Base-by-base conservation (phyloP, 2,888 invertebrate genomes). In the Cosmorhoe ocellata region DNA sequence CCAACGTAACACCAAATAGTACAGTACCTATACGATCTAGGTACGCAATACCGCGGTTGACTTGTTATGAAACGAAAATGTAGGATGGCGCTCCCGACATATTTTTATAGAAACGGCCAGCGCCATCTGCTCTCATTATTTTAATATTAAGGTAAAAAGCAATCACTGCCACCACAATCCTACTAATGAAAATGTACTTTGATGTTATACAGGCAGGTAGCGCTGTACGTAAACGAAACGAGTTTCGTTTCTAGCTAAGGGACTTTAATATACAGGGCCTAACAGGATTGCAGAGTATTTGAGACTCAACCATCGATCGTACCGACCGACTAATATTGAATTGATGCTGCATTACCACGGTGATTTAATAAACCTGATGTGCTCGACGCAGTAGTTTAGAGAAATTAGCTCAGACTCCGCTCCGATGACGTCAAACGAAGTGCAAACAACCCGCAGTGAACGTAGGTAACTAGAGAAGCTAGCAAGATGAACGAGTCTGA, bases 61-160 rank as follows among this genome's bases (percentile, higher is more conserved):
- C 24, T 24, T 43, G 9, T 14, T 33, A 11, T 32, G 14, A 31
- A 18, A 34, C 26, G 13, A 37, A 78, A 77, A 82, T 86, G 81
- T 76, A 86, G 85, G 85, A 82, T 88, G 86, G 89, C 89, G 87
- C 88, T 80, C 71, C 76, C 79, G 74, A 77, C 65, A 68, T 68
- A 53, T 42, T 33, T 27, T 56, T 49, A 39, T 61, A 62, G 49
- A 56, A 67, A 82, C 84, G 79, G 84, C 78, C 87, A 88, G 83
- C 88, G 88, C 89, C 86, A 87, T 81, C 88, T 87, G 84, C 78
- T 70, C 62, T 67, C 40, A 46, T 49, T 49, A 36, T 40, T 47
- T 30, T 30, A 26, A 30, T 42, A 13, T 41, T 44, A 39, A 22
- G 36, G 48, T 22, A 61, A 58, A 22, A 58, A 70, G 79, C 87